phyloP scores from a whole-genome alignment of 2,797 vertebrate species.

The Lophotriccus pileatus region DNA sequence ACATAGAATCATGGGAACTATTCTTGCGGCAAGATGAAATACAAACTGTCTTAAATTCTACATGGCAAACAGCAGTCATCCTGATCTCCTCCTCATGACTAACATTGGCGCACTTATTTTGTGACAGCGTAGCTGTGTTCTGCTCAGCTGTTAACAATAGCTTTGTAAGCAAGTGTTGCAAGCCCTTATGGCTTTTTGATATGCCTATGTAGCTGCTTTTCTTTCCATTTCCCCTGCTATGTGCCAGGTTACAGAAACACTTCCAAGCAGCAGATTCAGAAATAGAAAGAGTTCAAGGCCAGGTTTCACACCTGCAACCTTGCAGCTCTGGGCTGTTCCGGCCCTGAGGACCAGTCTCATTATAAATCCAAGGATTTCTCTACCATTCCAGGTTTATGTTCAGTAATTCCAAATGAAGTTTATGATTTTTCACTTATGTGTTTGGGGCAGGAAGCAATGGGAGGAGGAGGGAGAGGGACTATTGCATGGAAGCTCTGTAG shows the following conservation, averaged over 20 bases:
- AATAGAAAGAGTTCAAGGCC: constrained; percentile 66
- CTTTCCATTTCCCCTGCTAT: constrained; percentile 46
- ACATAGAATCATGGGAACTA: neutral
- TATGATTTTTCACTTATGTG: neutral
- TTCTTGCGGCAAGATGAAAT: neutral
- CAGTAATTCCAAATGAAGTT: neutral
- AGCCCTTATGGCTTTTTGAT: constrained; percentile 29
- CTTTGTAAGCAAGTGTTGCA: constrained; percentile 33
- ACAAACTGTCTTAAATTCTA: neutral
- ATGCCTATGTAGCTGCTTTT: constrained; percentile 42
- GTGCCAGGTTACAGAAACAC: constrained; percentile 56
- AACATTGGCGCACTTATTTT: neutral
- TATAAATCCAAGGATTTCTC: neutral
- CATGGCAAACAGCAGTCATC: neutral
- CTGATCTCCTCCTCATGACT: neutral
- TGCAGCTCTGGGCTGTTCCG: neutral
- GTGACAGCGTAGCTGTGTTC: neutral
- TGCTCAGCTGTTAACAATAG: constrained; percentile 35
- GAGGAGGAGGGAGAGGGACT: neutral
- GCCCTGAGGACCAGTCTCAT: neutral
- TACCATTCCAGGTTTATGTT: neutral
- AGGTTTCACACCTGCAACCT: constrained; percentile 56
- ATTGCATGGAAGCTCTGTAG: neutral
- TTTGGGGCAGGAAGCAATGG: neutral
- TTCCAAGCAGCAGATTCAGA: constrained; percentile 57